phyloP scores from a whole-genome alignment of 2,797 vertebrate species.

The Onychomys arenicola region DNA sequence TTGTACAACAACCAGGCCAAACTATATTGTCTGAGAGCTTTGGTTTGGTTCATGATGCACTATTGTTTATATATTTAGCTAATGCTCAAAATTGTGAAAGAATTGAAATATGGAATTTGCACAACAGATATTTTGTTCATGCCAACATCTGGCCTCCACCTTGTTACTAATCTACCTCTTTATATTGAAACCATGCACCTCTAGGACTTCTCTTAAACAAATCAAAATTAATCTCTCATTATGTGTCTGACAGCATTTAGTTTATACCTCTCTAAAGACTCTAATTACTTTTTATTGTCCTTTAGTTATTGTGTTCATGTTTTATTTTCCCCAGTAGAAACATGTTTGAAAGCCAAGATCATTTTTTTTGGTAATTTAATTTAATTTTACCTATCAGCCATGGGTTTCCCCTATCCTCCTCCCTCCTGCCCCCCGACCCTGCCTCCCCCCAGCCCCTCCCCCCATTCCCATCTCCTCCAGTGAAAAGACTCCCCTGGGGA shows the following conservation, averaged over 20 bases:
- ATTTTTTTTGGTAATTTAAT: no score
- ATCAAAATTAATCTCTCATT: neutral
- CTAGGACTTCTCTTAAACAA: neutral
- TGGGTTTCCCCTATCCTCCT: no score
- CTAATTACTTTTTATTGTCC: neutral
- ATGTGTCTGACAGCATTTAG: neutral
- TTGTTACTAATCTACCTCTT: neutral
- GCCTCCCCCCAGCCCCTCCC: no score
- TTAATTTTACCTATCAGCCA: no score
- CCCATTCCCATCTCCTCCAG: no score
- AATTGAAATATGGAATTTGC: neutral
- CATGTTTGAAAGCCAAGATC: neutral
- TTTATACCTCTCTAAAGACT: neutral
- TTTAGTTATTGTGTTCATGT: slow-evolving; percentile 46
- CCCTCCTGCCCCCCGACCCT: no score
- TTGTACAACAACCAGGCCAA: neutral
- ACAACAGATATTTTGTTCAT: neutral
- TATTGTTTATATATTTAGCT: neutral
- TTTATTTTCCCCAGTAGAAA: slow-evolving; percentile 31
- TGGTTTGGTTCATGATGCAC: neutral
- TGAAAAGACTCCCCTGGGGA: no score
- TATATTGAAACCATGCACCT: neutral
- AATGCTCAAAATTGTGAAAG: neutral
- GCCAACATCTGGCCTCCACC: neutral
- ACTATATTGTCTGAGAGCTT: neutral